Evolutionary conservation across 2,888 invertebrate species (phyloP).

Genomic region (Dryobotodes eremita): DNA sequence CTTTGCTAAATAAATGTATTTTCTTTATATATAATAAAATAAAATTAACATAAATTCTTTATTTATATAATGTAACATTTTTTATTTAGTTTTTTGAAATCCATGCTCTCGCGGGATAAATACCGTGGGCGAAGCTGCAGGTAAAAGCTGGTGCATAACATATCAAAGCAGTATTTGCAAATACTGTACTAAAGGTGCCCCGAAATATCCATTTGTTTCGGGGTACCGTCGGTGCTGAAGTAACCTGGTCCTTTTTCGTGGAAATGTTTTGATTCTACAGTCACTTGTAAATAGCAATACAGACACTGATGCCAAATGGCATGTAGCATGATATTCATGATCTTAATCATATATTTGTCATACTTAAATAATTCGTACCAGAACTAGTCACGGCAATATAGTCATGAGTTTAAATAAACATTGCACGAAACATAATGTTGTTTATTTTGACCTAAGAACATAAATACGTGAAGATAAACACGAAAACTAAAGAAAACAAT

Average conservation of each 20-base stretch:
- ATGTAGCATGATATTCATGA: conserved; percentile 7
- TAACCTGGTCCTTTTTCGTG: background rate
- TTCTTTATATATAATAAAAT: too few species aligned
- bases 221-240: background rate
- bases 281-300: background rate
- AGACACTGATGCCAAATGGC: conserved; percentile 16
- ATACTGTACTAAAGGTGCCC: background rate
- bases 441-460: conserved; percentile 55
- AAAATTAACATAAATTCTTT: too few species aligned
- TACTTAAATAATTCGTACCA: conserved; percentile 32
- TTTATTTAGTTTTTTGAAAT: background rate
- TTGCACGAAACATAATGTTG: conserved; percentile 49
- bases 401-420: conserved; percentile 60
- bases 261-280: background rate
- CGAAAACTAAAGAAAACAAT: conserved; percentile 49
- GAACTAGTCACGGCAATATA: conserved; percentile 49
- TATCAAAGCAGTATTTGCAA: background rate
- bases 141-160: background rate
- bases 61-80: too few species aligned
- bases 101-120: fast-evolving
- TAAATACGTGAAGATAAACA: conserved; percentile 52
- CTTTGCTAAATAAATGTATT: too few species aligned
- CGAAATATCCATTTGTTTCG: background rate
- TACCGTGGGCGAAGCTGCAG: fast-evolving
- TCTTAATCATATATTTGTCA: conserved; percentile 23